These are phyloP conservation scores for Sinocyclocheilus grahami DNA, from an alignment of 2,113 vertebrate genomes.

Conservation along the genomic window DNA sequence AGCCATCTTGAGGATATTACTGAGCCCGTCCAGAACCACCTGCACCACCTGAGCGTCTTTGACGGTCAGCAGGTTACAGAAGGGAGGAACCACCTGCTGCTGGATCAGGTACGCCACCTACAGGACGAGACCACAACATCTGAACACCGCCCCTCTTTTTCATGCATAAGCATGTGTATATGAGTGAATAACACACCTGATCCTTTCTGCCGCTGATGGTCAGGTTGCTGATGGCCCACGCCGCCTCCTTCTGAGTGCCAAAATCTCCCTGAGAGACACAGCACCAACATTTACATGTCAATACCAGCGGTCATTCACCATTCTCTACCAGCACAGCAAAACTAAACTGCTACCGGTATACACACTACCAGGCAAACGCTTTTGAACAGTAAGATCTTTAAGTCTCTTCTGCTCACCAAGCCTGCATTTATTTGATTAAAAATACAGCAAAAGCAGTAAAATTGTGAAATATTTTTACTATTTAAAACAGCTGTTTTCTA, in stretches of 20 bases:
- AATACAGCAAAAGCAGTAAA: too few relatives aligned
- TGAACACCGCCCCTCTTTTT: background rate
- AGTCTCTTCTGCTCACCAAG: too few relatives aligned
- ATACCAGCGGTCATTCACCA: background rate
- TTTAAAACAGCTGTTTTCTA: too few relatives aligned
- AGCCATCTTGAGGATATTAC: constrained; percentile 99
- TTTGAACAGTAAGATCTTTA: too few relatives aligned
- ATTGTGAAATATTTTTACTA: too few relatives aligned
- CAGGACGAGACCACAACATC: background rate
- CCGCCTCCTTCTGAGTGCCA: constrained; percentile 98
- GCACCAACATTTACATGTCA: background rate
- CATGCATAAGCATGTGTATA: too few relatives aligned
- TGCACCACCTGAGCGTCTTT: constrained; percentile 99
- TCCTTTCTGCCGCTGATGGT: constrained; percentile 99
- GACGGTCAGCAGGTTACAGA: constrained; percentile 97
- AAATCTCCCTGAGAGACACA: constrained; percentile 88
- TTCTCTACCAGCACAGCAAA: background rate
- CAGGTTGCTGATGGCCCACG: constrained; percentile 99
- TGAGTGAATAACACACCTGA: constrained; percentile 77
- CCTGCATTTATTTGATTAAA: too few relatives aligned
- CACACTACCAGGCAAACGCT: too few relatives aligned
- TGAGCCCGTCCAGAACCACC: constrained; percentile 96
- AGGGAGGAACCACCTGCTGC: constrained; percentile 97
- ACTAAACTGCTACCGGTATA: background rate
- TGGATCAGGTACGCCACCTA: constrained; percentile 97